Evolutionary conservation across 2,113 vertebrate species (phyloP), one percentile per base, ranked within the genome.

Genomic region (Ictalurus punctatus): DNA sequence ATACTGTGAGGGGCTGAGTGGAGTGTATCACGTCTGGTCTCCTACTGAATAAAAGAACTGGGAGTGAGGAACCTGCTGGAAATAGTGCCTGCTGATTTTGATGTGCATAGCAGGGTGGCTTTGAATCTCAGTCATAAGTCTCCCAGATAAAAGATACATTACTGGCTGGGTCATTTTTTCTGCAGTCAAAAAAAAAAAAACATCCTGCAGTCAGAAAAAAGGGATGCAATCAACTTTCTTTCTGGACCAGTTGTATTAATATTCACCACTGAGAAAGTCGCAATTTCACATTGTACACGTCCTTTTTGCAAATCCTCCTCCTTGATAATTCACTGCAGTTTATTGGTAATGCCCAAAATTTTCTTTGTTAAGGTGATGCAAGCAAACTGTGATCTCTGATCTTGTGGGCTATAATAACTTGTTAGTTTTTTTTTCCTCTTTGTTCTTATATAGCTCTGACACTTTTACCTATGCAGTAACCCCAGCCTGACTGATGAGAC

Each of bases 101-200:
- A 91, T 90, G 87, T 86, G 86, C 86, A 19, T 88, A 74, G 87
- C 76, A 12, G 90, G 88, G 80, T 21, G 79, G 81, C 86, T 91
- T 90, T 90, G 83, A 92, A 88, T 88, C 78, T 83, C 84, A 88
- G 80, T 89, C 78, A 78, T 71, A 87, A 83, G 86, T 78, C 90
- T 83, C 76, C 79, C 56, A 84, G 92, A 90, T 92, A 92, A 91
- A 91, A 91, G 90, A 86, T 91, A 88, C 88, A 88, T 91, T 90
- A 89, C 86, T 54, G 40, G 83, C 84, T 83, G 78, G 80, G 84
- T 91, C 89, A 83, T 92, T 91, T 86, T 52, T 89, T 86, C 88
- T 84, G 44, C 4, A 48, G 44, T 48, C 44, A 48, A 48, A 48
- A 48, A 90, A 91, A 92, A 88, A 91, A 91, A 88, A 90, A 87